Conservation (phyloP, 2,888 invertebrate species). For the Catocala nupta region DNA sequence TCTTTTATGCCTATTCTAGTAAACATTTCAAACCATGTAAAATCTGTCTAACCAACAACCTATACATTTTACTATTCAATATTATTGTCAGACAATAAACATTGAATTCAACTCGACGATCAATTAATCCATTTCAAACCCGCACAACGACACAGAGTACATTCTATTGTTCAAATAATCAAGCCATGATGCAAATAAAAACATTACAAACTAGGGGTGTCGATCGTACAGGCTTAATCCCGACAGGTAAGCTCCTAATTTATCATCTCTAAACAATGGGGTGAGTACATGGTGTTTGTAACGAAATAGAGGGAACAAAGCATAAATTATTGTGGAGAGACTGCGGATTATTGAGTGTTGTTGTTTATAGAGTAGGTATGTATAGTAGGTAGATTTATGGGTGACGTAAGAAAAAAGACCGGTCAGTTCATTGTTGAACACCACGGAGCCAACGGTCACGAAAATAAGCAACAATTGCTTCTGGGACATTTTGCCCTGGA, state of each 20-base stretch:
- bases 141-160: constrained; percentile 14
- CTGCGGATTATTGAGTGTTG: constrained; percentile 27
- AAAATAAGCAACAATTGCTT: too few species aligned
- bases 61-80: too few species aligned
- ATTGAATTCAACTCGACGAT: not conserved
- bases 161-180: constrained; percentile 70
- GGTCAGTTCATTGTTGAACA: too few species aligned
- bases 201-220: constrained; percentile 75
- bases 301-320: constrained; percentile 70
- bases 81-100: too few species aligned
- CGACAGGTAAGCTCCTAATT: constrained; percentile 86
- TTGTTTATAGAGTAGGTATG: constrained; percentile 18
- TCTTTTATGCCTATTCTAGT: too few species aligned
- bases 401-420: too few species aligned
- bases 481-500: too few species aligned
- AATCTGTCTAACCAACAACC: too few species aligned
- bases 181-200: constrained; percentile 80
- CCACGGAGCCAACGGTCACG: too few species aligned
- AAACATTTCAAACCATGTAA: too few species aligned
- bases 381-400: not conserved
- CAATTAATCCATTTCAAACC: constrained; percentile 9
- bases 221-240: constrained; percentile 77
- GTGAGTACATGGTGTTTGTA: constrained; percentile 62
- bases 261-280: constrained; percentile 85
- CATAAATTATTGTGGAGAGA: constrained; percentile 56